Evolutionary conservation across 2,113 vertebrate genomes (phyloP), one percentile per base, ranked within the genome.

Genomic region (Podarcis raffonei): DNA sequence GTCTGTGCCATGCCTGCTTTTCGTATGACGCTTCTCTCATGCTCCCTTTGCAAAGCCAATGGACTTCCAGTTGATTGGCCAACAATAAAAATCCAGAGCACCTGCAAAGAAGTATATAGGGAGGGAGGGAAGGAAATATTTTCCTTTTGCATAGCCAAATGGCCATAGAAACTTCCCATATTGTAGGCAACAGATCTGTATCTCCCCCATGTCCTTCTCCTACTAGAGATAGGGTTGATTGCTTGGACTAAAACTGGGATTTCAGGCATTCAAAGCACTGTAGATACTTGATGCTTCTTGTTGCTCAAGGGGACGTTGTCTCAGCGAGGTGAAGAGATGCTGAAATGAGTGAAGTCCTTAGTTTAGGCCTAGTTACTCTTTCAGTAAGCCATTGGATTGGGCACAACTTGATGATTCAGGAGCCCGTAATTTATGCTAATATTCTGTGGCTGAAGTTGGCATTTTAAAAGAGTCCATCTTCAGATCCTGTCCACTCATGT

Each of bases 111-210:
- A 18, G 32, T 30, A 18, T 84, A 22, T 62, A 62, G 3, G 79
- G 32, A 23, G 30, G 9, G 4, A 5, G 6, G 18, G 20, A 6
- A 20, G 18, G 11, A 42, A 23, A 3, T n/a, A 27, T 4, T 23
- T 4, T 7, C 48, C 57, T 87, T 42, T 27, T 68, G 39, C 6
- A 13, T 0, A 0, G 1, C 0, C 3, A 22, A 86, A 18, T 4
- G 22, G 25, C 75, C 5, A 72, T 16, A 0, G 0, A 2, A 53
- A 79, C 42, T 20, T 0, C 3, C 0, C 6, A 32, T 25, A 68
- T 15, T 13, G 20, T 1, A 42, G 74, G 23, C 23, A 53, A 23
- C 25, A 11, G 20, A 3, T 27, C 13, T 85, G 23, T 39, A 25
- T 16, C 77, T 48, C 1, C 2, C 16, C 16, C 48, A 9, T 42